A percentile compares a stretch with the other conserved stretches of the same genome.
Conservation (phyloP, 2,888 invertebrate species). For the Odontothrips loti region DNA sequence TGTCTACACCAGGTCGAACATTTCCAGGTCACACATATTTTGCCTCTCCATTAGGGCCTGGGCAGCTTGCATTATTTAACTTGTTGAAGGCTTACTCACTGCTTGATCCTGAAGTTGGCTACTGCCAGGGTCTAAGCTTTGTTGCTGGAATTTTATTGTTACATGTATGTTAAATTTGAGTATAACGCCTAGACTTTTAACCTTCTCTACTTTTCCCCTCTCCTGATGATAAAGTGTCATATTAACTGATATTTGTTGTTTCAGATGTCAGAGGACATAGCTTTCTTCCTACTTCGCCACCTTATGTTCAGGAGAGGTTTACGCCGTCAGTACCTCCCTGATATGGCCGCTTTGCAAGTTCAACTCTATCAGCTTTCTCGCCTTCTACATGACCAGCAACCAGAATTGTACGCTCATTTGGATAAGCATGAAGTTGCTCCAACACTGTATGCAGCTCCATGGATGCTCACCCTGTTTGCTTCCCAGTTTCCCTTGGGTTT, state of each 20-base stretch:
- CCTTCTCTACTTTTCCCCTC: slow-evolving; percentile 32
- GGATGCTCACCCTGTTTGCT: slow-evolving; percentile 93
- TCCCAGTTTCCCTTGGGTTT: slow-evolving; percentile 95
- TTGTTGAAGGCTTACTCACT: slow-evolving; percentile 93
- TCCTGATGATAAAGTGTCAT: background rate
- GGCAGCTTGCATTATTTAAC: slow-evolving; percentile 90
- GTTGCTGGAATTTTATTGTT: slow-evolving; percentile 88
- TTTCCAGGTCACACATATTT: slow-evolving; percentile 95
- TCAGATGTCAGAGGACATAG: slow-evolving; percentile 90
- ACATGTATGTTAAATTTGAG: slow-evolving; percentile 65
- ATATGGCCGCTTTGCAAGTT: slow-evolving; percentile 90
- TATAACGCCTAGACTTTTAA: background rate
- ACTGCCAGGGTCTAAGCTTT: slow-evolving; percentile 95
- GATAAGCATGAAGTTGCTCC: slow-evolving; percentile 87
- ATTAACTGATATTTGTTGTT: slow-evolving; percentile 38
- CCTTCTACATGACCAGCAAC: slow-evolving; percentile 79
- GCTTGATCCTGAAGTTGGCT: slow-evolving; percentile 89
- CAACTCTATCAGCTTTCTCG: slow-evolving; percentile 91
- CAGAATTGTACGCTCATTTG: slow-evolving; percentile 81
- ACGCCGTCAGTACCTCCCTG: slow-evolving; percentile 84
- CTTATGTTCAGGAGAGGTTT: slow-evolving; percentile 87
- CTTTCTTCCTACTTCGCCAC: slow-evolving; percentile 81
- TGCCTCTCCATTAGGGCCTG: slow-evolving; percentile 84
- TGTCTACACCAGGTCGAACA: slow-evolving; percentile 62
- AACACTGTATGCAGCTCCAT: slow-evolving; percentile 92